Base-by-base conservation (phyloP, 2,888 invertebrate genomes). In the Melieria picta region DNA sequence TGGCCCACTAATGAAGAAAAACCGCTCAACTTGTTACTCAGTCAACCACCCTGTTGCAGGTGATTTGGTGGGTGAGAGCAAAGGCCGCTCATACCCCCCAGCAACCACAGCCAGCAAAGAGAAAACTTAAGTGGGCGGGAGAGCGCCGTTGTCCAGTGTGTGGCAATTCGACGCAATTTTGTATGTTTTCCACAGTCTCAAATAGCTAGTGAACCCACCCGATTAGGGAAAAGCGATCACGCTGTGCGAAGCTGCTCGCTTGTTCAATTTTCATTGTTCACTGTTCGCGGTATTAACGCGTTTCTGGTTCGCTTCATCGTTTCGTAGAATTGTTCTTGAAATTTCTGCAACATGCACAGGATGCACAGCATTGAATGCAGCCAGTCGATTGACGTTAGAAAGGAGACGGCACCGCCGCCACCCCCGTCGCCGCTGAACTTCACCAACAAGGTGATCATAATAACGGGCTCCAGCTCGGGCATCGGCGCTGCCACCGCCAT, bases 401-500 rank as follows among this genome's bases (percentile, higher is more conserved):
- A 48, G 43, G 57, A 56, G 13, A 43, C 47, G 50, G n/a, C 16
- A n/a, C 45, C 50, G 43, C 47, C 60, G 11, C 68, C 50, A 9
- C 65, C 65, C 47, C 64, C 52, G 13, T 65, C 65, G 45, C 65
- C 65, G 48, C 90, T 91, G 90, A 89, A 89, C 86, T 91, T 91
- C 77, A 84, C 86, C 61, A 88, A 89, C 69, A 91, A 91, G 88
- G 90, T 91, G 7, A 88, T 91, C 5, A 85, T 91, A 43, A 88
- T 91, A 55, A 91, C 91, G 9, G 93, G 93, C 16, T 92, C 92
- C 2, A 92, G 92, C 82, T 93, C 93, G 5, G 93, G 94, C 0
- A 93, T 94, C 73, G 94, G 94, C 13, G 91, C 91, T 6, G 91
- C 90, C 68, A 90, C 93, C 4, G 93, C 93, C 0, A 69, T 90